phyloP scores from a whole-genome alignment of 2,113 vertebrate species.

The Labeo catla region DNA sequence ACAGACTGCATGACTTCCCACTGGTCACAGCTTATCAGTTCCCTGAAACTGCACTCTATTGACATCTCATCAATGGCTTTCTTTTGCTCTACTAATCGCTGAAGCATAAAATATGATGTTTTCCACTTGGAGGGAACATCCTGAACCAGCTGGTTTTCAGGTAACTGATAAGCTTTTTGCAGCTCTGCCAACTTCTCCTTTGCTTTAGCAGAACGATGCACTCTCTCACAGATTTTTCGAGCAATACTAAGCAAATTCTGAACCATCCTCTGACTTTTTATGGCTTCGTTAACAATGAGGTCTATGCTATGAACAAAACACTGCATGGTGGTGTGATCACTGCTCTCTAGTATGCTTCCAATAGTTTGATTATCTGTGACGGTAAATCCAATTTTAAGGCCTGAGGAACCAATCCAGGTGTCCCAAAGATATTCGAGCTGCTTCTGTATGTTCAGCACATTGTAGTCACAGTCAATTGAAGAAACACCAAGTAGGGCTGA shows the following conservation, averaged over 20 bases:
- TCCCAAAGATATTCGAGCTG: conserved; percentile 96
- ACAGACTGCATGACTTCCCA: conserved; percentile 98
- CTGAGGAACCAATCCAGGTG: conserved; percentile 89
- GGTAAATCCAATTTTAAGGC: conserved; percentile 91
- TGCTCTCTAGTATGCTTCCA: conserved; percentile 85
- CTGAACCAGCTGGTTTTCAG: conserved; percentile 89
- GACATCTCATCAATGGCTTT: conserved; percentile 91
- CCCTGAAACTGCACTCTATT: conserved; percentile 91
- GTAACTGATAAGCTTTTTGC: conserved; percentile 84
- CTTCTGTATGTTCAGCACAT: conserved; percentile 87
- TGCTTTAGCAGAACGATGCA: conserved; percentile 88
- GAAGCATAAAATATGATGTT: conserved; percentile 94
- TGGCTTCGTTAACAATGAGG: conserved; percentile 93
- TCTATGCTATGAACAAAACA: conserved; percentile 93
- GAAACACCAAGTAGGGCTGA: conserved; percentile 92
- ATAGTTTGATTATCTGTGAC: conserved; percentile 89
- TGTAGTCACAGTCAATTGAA: conserved; percentile 89
- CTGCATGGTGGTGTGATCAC: conserved; percentile 85
- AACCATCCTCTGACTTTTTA: conserved; percentile 97
- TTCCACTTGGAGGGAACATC: conserved; percentile 93
- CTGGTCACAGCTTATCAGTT: conserved; percentile 96
- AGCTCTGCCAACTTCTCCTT: conserved; percentile 88
- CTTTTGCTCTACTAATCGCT: conserved; percentile 93
- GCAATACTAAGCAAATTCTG: conserved; percentile 93
- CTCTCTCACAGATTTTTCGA: conserved; percentile 92